These are phyloP conservation scores for Eupithecia dodoneata DNA, from an alignment of 2,888 invertebrate species.

Conservation along the genomic window DNA sequence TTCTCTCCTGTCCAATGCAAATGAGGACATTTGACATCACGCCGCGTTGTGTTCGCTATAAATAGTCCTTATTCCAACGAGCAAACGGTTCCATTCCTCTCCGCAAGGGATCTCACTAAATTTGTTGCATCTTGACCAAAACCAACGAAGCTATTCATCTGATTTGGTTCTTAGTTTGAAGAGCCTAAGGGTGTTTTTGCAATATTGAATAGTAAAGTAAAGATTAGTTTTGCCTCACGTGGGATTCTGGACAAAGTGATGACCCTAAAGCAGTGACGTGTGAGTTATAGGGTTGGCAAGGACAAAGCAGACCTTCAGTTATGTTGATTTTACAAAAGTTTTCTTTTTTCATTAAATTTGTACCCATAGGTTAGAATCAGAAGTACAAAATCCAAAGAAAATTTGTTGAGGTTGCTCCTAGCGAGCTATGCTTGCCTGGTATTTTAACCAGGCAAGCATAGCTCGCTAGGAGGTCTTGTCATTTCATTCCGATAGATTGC, in stretches of 20 bases:
- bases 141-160: constrained; percentile 13
- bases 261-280: constrained; percentile 63
- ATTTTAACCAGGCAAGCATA: constrained; percentile 3
- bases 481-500: neutral
- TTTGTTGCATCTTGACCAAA: constrained; percentile 20
- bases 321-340: constrained; percentile 19
- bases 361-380: neutral
- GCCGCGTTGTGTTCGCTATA: constrained; percentile 31
- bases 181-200: constrained; percentile 34
- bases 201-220: neutral
- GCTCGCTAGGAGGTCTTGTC: neutral
- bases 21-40: constrained; percentile 64
- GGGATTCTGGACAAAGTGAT: constrained; percentile 67
- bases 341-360: neutral
- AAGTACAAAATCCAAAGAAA: neutral
- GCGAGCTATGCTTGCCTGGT: no score
- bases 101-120: constrained; percentile 1
- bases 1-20: constrained; percentile 72
- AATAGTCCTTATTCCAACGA: constrained; percentile 30
- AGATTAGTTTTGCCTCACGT: constrained; percentile 59
- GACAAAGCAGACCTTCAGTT: constrained; percentile 42
- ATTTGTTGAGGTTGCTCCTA: no score
- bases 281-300: constrained; percentile 62
- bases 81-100: constrained; percentile 39
- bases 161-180: constrained; percentile 23